Conservation (phyloP, 2,797 vertebrate genomes). For the Coranthus polyacanthus region DNA sequence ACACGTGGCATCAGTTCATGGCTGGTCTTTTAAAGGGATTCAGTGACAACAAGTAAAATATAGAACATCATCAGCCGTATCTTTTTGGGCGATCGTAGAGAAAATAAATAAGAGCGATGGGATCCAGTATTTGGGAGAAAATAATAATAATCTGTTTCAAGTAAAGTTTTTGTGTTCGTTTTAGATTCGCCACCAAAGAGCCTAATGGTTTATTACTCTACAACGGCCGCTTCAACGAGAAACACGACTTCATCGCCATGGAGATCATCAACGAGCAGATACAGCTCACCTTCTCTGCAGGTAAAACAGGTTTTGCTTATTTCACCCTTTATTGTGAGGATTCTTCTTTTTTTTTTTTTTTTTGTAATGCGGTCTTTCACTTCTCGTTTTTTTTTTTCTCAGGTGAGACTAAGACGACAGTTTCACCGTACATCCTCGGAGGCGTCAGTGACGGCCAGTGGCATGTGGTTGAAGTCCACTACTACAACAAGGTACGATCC, state of each 20-base stretch:
- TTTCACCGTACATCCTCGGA: constrained; percentile 89
- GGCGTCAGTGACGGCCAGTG: constrained; percentile 96
- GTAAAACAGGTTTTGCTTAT: constrained; percentile 60
- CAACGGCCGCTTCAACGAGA: constrained; percentile 96
- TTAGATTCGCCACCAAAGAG: constrained; percentile 94
- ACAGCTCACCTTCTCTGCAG: constrained; percentile 94
- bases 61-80: no score
- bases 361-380: constrained; percentile 17
- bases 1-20: no score
- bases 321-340: no score
- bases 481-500: constrained; percentile 92
- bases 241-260: constrained; percentile 95
- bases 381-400: constrained; percentile 10
- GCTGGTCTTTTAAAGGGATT: no score
- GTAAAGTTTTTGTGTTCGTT: not conserved
- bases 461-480: constrained; percentile 92
- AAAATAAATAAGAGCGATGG: not conserved
- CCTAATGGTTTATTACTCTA: constrained; percentile 91
- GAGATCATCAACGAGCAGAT: constrained; percentile 94
- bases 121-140: not conserved
- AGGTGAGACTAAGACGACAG: constrained; percentile 93
- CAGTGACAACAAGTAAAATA: no score
- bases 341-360: not conserved
- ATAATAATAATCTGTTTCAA: no score
- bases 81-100: no score